Percentiles rank a stretch among this genome's conserved stretches.
Conservation (phyloP, 2,113 vertebrate species). For the Echinops telfairi region DNA sequence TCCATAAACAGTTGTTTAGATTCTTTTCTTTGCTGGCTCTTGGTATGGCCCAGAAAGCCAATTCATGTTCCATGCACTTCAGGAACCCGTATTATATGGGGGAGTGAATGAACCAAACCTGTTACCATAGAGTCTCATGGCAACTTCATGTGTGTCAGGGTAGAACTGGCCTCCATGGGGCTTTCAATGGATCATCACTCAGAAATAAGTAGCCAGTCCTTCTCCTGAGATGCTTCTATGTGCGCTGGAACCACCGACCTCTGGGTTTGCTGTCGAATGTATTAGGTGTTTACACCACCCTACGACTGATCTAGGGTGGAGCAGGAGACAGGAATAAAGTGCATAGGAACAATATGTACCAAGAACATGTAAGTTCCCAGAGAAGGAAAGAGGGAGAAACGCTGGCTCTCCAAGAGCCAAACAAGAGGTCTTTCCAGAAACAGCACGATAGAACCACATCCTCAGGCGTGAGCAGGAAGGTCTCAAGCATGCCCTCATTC, state of each 20-base stretch:
- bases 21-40: not conserved
- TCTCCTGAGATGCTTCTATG: not conserved
- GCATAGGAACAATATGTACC: not conserved
- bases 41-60: not conserved
- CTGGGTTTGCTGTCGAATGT: not conserved
- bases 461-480: not conserved
- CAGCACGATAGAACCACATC: not conserved
- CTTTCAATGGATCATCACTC: not conserved
- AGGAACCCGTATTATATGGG: not conserved
- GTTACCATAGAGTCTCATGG: not conserved
- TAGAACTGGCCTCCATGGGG: not conserved
- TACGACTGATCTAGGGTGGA: not conserved
- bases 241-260: not conserved
- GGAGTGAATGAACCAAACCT: not conserved
- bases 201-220: not conserved
- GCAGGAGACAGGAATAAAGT: not conserved
- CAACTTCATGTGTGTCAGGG: not conserved
- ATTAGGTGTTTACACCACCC: not conserved
- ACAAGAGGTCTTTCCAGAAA: not conserved
- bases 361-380: conserved; percentile 15
- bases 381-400: not conserved
- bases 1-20: conserved; percentile 29
- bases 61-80: not conserved
- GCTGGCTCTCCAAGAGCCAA: not conserved
- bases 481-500: not conserved